A percentile compares a stretch with the other conserved stretches of the same genome.
Evolutionary conservation across 2,888 invertebrate genomes (phyloP).

Genomic region (Acanthopleura granulata): DNA sequence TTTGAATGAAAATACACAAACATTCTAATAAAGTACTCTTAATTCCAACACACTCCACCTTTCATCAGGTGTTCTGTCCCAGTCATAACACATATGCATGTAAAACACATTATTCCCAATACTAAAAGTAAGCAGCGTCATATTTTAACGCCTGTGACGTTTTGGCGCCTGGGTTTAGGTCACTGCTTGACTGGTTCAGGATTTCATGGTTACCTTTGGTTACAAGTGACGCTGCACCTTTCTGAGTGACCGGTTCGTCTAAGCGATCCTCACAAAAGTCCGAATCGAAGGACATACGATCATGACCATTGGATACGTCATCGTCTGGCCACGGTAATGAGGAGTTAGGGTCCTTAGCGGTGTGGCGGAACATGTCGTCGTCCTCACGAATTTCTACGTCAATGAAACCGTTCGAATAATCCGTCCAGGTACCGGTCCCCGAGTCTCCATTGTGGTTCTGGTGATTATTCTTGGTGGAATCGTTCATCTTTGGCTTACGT

Average conservation of each 20-base stretch:
- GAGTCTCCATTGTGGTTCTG: conserved; percentile 20
- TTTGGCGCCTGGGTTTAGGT: too few relatives aligned
- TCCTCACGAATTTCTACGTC: neutral
- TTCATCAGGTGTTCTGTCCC: too few relatives aligned
- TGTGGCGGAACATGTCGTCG: neutral
- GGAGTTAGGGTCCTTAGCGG: neutral
- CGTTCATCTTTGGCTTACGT: neutral
- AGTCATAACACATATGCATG: too few relatives aligned
- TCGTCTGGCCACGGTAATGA: conserved; percentile 35
- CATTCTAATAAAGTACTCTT: too few relatives aligned
- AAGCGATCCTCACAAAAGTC: conserved; percentile 29
- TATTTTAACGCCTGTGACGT: too few relatives aligned
- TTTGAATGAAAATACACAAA: too few relatives aligned
- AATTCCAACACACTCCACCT: too few relatives aligned
- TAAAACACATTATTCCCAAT: too few relatives aligned
- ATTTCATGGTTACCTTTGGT: too few relatives aligned
- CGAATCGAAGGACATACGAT: conserved; percentile 40
- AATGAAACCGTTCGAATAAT: conserved; percentile 18
- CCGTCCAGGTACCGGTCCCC: conserved; percentile 21
- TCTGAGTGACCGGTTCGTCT: neutral
- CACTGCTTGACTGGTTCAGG: too few relatives aligned
- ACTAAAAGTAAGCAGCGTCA: too few relatives aligned
- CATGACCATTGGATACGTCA: neutral
- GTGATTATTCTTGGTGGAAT: neutral
- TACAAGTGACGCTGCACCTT: neutral